Conservation (phyloP, 1,140 invertebrate genomes). For the Drosophila kurseongensis region DNA sequence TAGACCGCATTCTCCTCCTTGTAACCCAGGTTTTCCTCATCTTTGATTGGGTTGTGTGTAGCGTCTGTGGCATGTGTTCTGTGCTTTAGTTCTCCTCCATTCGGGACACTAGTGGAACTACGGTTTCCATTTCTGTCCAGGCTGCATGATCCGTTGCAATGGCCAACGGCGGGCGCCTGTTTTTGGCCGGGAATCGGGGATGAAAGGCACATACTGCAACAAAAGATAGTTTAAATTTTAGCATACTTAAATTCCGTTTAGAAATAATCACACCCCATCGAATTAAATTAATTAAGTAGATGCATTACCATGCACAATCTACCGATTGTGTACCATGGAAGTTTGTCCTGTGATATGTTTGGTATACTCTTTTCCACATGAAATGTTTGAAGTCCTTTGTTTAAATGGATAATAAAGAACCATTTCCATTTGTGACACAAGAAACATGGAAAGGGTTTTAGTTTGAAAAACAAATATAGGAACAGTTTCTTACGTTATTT, state of each 20-base stretch:
- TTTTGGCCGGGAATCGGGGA: slow-evolving; percentile 54
- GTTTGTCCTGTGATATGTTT: no score
- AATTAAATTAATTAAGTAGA: background rate
- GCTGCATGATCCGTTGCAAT: slow-evolving; percentile 45
- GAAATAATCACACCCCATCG: background rate
- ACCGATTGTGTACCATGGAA: no score
- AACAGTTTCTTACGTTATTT: no score
- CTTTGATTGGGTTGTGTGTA: slow-evolving; percentile 41
- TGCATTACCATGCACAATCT: no score
- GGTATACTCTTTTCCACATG: no score
- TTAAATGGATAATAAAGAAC: background rate
- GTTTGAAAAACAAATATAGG: background rate
- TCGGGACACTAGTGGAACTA: slow-evolving; percentile 10
- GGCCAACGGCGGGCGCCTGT: slow-evolving; percentile 16
- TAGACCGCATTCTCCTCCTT: slow-evolving; percentile 80
- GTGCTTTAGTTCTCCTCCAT: slow-evolving; percentile 42
- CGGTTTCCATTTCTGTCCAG: slow-evolving; percentile 33
- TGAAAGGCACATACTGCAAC: slow-evolving; percentile 77
- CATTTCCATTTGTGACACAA: background rate
- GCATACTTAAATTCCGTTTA: background rate
- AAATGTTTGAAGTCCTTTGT: no score
- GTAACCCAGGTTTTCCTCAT: slow-evolving; percentile 66
- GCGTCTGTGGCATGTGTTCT: slow-evolving; percentile 48
- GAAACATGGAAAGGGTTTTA: background rate
- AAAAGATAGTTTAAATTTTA: background rate